phyloP scores from a whole-genome alignment of 2,113 vertebrate species.

The Canis aureus region DNA sequence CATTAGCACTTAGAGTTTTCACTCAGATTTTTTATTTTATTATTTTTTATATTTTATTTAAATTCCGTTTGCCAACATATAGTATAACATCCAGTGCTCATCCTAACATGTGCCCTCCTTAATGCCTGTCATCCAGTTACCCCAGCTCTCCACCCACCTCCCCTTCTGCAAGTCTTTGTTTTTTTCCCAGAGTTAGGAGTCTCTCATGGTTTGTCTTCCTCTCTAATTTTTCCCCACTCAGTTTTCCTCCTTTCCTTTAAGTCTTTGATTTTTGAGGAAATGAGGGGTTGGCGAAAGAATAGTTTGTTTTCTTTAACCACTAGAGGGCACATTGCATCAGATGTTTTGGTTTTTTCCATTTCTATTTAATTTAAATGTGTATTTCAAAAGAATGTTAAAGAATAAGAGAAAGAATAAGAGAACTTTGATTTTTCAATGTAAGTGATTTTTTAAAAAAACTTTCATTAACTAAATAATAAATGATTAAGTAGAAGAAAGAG shows the following conservation, averaged over 20 bases:
- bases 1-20: neutral
- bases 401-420: neutral
- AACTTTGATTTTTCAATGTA: neutral
- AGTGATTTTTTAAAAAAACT: neutral
- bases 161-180: too few species aligned
- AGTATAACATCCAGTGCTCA: too few species aligned
- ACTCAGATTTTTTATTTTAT: neutral
- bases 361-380: neutral
- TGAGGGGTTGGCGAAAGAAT: neutral
- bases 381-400: slow-evolving; percentile 23
- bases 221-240: too few species aligned
- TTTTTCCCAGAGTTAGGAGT: too few species aligned
- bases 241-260: too few species aligned
- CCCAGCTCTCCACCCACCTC: too few species aligned
- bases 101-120: too few species aligned
- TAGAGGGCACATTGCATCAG: slow-evolving; percentile 67
- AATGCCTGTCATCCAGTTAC: too few species aligned
- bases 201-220: too few species aligned
- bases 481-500: neutral
- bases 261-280: neutral
- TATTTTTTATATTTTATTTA: too few species aligned
- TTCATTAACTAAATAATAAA: neutral
- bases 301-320: slow-evolving; percentile 62
- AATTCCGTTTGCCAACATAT: too few species aligned
- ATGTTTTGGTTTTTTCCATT: neutral